Percentiles rank a stretch among this genome's conserved stretches.
Conservation (phyloP, 1,140 invertebrate genomes). For the Pinna nobilis region DNA sequence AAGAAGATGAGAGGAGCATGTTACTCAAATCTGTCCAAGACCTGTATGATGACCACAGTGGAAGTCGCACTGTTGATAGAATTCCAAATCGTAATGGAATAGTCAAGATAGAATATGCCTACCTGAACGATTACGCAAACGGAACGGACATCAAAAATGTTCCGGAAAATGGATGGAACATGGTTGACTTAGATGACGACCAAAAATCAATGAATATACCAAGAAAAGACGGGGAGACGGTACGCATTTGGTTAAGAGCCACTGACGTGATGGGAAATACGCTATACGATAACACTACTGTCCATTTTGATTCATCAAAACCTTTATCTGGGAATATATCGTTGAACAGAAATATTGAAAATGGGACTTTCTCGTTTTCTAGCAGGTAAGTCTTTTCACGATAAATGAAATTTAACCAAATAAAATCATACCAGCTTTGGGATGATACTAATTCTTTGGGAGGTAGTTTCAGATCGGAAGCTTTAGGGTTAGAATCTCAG, state of each 20-base stretch:
- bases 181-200: too few relatives aligned
- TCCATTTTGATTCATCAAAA: constrained; percentile 23
- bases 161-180: too few relatives aligned
- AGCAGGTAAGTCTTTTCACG: constrained; percentile 16
- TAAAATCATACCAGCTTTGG: too few relatives aligned
- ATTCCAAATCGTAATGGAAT: constrained; percentile 44
- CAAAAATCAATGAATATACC: constrained; percentile 3
- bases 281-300: not conserved
- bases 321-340: not conserved
- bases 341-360: constrained; percentile 2
- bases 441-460: too few relatives aligned
- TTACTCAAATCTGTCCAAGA: constrained; percentile 8
- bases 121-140: not conserved
- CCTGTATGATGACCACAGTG: constrained; percentile 37
- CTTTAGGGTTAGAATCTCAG: too few relatives aligned
- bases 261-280: constrained; percentile 30
- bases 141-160: too few relatives aligned
- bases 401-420: not conserved
- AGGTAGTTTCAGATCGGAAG: too few relatives aligned
- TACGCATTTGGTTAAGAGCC: constrained; percentile 40
- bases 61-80: constrained; percentile 21
- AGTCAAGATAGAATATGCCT: constrained; percentile 15
- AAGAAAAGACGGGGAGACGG: constrained; percentile 10
- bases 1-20: not conserved
- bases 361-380: constrained; percentile 7